Base-by-base conservation (phyloP, 2,113 vertebrate genomes). In the Antidorcas marsupialis region DNA sequence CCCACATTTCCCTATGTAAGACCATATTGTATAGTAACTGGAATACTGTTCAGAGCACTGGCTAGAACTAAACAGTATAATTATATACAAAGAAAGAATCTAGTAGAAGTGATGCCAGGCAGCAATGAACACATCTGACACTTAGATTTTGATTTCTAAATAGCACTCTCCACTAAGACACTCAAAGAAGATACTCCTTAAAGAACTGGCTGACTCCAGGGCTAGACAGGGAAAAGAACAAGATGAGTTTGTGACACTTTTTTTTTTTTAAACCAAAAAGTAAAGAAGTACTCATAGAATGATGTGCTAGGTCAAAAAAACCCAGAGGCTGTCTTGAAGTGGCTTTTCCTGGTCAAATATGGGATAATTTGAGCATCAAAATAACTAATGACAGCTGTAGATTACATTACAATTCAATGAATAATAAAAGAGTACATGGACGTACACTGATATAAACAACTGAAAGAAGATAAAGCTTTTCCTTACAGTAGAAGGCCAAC, bases 1-100 rank as follows among this genome's bases (percentile, higher is more conserved):
- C 99, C 98, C 99, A 99, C 98, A 98, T 98, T 98, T 99, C 98
- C 98, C 99, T 98, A 98, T 98, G 98, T 98, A 99, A 99, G 99
- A 98, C 99, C 98, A 97, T 98, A 98, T 98, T 96, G 96, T 98
- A 98, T 98, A 98, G 98, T 98, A 99, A 99, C 98, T 98, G 97
- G 96, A 99, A 99, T 99, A 98, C 99, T 99, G 99, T 98, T 99
- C 98, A 99, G 99, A 99, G 98, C 98, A 98, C 98, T 98, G 98
- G 99, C 98, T 98, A 98, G 98, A 99, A 99, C 98, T 98, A 97
- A 99, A 99, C 98, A 99, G 98, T 98, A 99, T 98, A 98, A 98
- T 98, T 99, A 99, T 98, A 98, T 99, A 99, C 98, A 99, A 99
- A 99, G 39, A 87, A 94, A 87, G n/a, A 91, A 87, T n/a, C 67